Percentiles rank a stretch among this genome's conserved stretches.
phyloP scores from a whole-genome alignment of 2,113 vertebrate genomes.

The Phyllostomus discolor region DNA sequence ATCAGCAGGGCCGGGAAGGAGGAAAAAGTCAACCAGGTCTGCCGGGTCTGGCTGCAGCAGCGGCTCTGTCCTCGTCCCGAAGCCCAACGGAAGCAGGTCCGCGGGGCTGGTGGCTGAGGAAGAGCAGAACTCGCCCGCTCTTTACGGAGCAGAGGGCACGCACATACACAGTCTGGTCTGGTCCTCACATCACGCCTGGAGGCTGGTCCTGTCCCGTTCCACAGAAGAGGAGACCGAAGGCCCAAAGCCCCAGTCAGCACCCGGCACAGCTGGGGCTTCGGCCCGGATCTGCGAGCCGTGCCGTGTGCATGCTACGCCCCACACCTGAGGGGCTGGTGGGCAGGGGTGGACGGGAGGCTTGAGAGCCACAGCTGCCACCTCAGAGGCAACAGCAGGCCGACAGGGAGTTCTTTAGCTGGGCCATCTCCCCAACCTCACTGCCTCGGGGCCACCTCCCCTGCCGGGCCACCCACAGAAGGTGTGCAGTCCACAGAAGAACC shows the following conservation, averaged over 20 bases:
- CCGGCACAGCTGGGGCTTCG: background rate
- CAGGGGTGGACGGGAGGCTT: fast-evolving
- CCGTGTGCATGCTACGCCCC: background rate
- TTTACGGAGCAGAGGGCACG: fast-evolving
- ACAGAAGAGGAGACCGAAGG: background rate
- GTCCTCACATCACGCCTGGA: background rate
- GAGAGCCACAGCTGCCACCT: background rate
- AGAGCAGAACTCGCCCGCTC: background rate
- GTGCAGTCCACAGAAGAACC: background rate
- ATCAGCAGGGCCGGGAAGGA: background rate
- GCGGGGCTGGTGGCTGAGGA: background rate
- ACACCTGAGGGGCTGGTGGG: fast-evolving
- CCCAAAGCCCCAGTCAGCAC: background rate
- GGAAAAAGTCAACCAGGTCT: fast-evolving
- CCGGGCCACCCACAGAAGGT: background rate
- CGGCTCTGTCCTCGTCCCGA: background rate
- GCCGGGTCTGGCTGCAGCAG: background rate
- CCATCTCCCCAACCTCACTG: background rate
- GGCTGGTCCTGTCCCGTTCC: background rate
- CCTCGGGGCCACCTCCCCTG: background rate
- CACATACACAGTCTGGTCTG: background rate
- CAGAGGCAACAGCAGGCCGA: background rate
- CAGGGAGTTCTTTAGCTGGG: background rate
- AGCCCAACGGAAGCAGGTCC: background rate
- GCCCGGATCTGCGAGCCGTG: background rate